Conservation (phyloP, 2,888 invertebrate species). For the Apotomis turbidana region DNA sequence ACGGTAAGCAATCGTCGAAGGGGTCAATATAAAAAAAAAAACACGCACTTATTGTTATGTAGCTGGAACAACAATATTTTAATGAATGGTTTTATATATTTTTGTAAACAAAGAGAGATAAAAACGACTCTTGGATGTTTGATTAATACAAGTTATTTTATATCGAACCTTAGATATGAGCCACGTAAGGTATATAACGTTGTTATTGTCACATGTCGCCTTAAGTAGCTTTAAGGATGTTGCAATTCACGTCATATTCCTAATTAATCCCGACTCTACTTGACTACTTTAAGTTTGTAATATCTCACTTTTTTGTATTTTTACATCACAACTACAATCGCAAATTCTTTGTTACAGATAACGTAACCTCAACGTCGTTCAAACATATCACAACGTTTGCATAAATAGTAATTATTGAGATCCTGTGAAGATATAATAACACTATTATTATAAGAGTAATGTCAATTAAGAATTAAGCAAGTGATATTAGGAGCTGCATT, state of each 20-base stretch:
- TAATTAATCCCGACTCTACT: background rate
- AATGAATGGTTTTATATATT: background rate
- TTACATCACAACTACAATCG: constrained; percentile 28
- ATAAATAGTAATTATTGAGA: constrained; percentile 52
- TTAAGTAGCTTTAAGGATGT: too few species aligned
- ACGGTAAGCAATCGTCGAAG: constrained; percentile 39
- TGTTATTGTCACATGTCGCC: background rate
- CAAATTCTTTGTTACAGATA: constrained; percentile 71
- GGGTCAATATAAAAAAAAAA: constrained; percentile 4
- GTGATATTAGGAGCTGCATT: constrained; percentile 47
- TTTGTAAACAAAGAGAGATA: background rate
- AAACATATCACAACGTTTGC: constrained; percentile 58
- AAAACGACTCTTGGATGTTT: background rate
- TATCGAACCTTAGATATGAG: background rate
- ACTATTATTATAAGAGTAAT: constrained; percentile 56
- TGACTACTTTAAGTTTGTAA: background rate
- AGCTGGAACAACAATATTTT: background rate
- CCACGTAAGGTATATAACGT: background rate
- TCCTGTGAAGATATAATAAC: constrained; percentile 40
- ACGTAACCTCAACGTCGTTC: constrained; percentile 52
- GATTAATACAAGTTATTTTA: background rate
- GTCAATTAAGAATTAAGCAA: constrained; percentile 53
- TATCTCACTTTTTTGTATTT: background rate
- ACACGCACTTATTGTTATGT: background rate
- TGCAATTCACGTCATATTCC: too few species aligned